Conservation (phyloP, 2,888 invertebrate genomes). For the Pyrocoelia pectoralis region DNA sequence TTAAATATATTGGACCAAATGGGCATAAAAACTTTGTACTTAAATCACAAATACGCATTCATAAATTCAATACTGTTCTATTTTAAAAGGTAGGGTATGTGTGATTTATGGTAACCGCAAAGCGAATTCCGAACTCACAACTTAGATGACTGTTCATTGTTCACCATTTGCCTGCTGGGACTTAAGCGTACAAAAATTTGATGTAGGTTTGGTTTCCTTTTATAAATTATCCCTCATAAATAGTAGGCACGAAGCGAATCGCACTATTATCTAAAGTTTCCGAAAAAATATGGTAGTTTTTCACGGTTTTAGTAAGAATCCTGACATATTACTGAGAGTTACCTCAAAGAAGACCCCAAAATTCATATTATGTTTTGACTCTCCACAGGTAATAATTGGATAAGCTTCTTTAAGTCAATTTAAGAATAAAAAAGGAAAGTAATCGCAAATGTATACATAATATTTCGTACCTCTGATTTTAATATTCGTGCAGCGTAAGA, state of each 20-base stretch:
- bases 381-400: too few relatives aligned
- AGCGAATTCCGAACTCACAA: slow-evolving; percentile 6
- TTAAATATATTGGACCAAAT: neutral
- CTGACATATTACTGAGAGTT: too few relatives aligned
- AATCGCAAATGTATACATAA: too few relatives aligned
- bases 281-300: neutral
- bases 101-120: slow-evolving; percentile 30
- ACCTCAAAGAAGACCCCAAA: too few relatives aligned
- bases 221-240: neutral
- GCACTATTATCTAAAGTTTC: neutral
- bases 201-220: neutral
- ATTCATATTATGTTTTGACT: too few relatives aligned
- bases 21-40: slow-evolving; percentile 20
- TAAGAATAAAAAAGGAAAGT: too few relatives aligned
- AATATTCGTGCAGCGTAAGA: too few relatives aligned
- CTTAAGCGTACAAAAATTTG: neutral
- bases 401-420: too few relatives aligned
- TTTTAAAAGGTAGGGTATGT: slow-evolving; percentile 20
- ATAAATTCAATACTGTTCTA: slow-evolving; percentile 25
- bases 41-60: slow-evolving; percentile 16
- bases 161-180: neutral
- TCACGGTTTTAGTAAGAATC: too few relatives aligned
- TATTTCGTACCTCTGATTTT: too few relatives aligned
- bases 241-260: neutral
- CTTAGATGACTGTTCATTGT: slow-evolving; percentile 1